These are phyloP conservation scores for Boloria euphrosyne DNA, from an alignment of 2,888 invertebrate genomes.

Conservation along the genomic window DNA sequence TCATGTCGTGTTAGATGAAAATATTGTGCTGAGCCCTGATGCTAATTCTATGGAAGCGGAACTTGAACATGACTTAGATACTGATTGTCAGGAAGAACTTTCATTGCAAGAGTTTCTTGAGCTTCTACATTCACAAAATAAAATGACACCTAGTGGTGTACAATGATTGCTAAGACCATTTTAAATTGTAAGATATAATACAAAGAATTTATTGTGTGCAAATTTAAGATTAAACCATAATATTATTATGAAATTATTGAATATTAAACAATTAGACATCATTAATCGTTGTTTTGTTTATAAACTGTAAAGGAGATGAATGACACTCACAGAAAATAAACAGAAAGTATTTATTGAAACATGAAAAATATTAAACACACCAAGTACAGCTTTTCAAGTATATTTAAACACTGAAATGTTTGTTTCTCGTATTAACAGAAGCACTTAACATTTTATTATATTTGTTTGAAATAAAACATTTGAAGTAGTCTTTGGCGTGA, in stretches of 20 bases:
- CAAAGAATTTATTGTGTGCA: slow-evolving; percentile 74
- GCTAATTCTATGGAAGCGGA: slow-evolving; percentile 76
- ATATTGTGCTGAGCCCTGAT: slow-evolving; percentile 77
- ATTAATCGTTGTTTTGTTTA: slow-evolving; percentile 23
- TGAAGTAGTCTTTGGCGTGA: too few relatives aligned
- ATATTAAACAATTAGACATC: slow-evolving; percentile 40
- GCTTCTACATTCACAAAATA: slow-evolving; percentile 75
- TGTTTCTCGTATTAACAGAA: too few relatives aligned
- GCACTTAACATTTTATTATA: too few relatives aligned
- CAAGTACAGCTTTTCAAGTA: background rate
- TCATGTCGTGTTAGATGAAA: slow-evolving; percentile 77
- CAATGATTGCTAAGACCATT: slow-evolving; percentile 57
- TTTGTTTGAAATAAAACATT: too few relatives aligned
- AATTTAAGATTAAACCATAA: slow-evolving; percentile 69
- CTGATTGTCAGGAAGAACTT: slow-evolving; percentile 78
- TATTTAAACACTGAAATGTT: too few relatives aligned
- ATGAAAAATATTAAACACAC: background rate
- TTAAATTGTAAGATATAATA: slow-evolving; percentile 50
- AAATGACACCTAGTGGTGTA: slow-evolving; percentile 63
- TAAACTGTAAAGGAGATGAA: background rate
- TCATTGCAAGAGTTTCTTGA: slow-evolving; percentile 78
- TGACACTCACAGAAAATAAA: background rate
- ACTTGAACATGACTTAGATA: slow-evolving; percentile 77
- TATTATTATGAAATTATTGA: slow-evolving; percentile 51
- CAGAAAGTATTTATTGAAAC: slow-evolving; percentile 9